Base-by-base conservation (phyloP, 2,113 vertebrate species). In the Myotis yumanensis region DNA sequence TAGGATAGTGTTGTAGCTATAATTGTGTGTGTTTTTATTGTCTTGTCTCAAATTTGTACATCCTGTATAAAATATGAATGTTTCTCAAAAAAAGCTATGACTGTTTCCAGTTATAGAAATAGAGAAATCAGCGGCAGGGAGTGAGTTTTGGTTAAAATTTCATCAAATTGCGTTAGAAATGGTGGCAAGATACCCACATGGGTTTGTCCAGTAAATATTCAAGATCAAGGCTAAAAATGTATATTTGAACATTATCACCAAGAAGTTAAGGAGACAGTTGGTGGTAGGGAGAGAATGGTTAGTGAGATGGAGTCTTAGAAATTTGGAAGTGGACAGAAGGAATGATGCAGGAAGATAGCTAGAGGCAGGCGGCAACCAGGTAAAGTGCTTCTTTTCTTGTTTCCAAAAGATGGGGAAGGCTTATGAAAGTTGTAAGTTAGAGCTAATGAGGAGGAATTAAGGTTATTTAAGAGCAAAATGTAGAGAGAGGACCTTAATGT, bases 41-140 rank as follows among this genome's bases (percentile, higher is more conserved):
- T 97, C 96, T 97, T 62, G 10, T 32, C 57, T 64, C 94, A 96
- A 97, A 98, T 98, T 98, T 98, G 98, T 98, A 98, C 98, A 98
- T 98, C 97, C 98, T 98, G 97, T 98, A 98, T 91, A 96, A 95
- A 97, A 79, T 93, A 92, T 52, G 62, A 96, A 91, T 96, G 80
- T 95, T 96, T 96, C 72, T 87, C 54, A 90, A 95, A 87, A 91
- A 87, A 96, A 95, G 57, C 93, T 96, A 96, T 92, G 93, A 95
- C 93, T 95, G 88, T 96, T 96, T 95, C 23, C 20, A 57, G 57
- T 57, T n/a, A 84, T 0, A 54, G 64, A 86, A 91, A 40, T 51
- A 37, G 20, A 1, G 1, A 68, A 62, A 48, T 82, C 17, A 62
- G 51, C 17, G 46, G 17, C 2, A 69, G 40, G 14, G 15, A 35